Conservation (phyloP, 2,113 vertebrate species). For the Sula dactylatra region DNA sequence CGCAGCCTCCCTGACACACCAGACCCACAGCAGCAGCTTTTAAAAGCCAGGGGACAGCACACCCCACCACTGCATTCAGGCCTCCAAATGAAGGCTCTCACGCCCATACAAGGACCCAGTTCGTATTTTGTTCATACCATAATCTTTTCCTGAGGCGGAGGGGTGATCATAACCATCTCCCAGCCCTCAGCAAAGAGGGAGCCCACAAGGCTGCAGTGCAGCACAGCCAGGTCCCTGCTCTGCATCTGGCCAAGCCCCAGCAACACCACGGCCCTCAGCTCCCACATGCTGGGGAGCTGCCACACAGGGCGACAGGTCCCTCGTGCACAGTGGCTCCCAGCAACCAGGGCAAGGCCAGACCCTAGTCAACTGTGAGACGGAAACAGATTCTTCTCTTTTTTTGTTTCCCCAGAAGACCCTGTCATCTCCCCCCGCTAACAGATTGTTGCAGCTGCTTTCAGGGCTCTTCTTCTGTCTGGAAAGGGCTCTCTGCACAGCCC, state of each 20-base stretch:
- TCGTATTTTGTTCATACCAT: neutral
- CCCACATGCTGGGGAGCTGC: neutral
- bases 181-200: neutral
- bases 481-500: neutral
- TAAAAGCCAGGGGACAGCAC: neutral
- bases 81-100: neutral
- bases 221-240: neutral
- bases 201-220: neutral
- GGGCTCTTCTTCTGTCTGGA: neutral
- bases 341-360: neutral
- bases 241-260: neutral
- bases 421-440: neutral
- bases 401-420: too few relatives aligned
- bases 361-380: neutral
- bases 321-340: accelerated
- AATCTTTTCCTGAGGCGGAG: neutral
- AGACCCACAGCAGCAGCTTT: neutral
- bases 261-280: neutral
- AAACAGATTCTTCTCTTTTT: neutral
- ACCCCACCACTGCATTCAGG: neutral
- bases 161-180: neutral
- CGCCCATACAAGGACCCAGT: neutral
- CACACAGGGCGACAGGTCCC: accelerated
- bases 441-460: neutral
- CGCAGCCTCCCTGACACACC: neutral